Percentiles rank a stretch among this genome's conserved stretches.
Evolutionary conservation across 2,797 vertebrate species (phyloP).

Genomic region (Macroramphosus scolopax): DNA sequence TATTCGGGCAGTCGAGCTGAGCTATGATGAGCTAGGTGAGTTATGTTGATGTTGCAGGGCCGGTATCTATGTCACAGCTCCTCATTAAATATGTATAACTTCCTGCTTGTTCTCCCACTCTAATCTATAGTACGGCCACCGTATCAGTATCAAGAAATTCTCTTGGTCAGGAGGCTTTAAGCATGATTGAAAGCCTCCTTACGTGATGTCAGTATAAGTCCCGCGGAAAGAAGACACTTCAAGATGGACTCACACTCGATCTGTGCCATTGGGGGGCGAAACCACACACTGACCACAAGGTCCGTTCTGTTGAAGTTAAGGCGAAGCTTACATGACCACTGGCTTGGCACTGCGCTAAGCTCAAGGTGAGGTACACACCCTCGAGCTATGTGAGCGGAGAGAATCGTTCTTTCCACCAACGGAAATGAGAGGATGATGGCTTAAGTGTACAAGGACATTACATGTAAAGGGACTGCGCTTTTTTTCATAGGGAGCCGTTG

Average conservation of each 20-base stretch:
- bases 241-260: conserved; percentile 40
- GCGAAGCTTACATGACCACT: conserved; percentile 48
- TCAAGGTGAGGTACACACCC: conserved; percentile 52
- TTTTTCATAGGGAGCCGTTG: conserved; percentile 52
- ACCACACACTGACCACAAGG: conserved; percentile 52
- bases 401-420: conserved; percentile 68
- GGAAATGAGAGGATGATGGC: conserved; percentile 72
- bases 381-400: conserved; percentile 49
- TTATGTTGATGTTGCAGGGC: conserved; percentile 3
- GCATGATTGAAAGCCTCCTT: conserved; percentile 36
- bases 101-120: conserved; percentile 46
- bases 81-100: conserved; percentile 64
- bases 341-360: conserved; percentile 38
- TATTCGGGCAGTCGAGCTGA: background rate
- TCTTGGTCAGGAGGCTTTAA: conserved; percentile 44
- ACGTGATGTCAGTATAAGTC: conserved; percentile 14
- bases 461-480: conserved; percentile 49
- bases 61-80: conserved; percentile 38
- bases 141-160: conserved; percentile 56
- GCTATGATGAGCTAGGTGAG: background rate
- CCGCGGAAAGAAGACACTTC: conserved; percentile 22
- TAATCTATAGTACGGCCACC: conserved; percentile 36
- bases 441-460: conserved; percentile 63
- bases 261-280: conserved; percentile 22
- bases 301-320: conserved; percentile 43